A percentile compares a stretch with the other conserved stretches of the same genome.
phyloP scores from a whole-genome alignment of 2,888 invertebrate genomes.

The Parapristionchus giblindavisi region DNA sequence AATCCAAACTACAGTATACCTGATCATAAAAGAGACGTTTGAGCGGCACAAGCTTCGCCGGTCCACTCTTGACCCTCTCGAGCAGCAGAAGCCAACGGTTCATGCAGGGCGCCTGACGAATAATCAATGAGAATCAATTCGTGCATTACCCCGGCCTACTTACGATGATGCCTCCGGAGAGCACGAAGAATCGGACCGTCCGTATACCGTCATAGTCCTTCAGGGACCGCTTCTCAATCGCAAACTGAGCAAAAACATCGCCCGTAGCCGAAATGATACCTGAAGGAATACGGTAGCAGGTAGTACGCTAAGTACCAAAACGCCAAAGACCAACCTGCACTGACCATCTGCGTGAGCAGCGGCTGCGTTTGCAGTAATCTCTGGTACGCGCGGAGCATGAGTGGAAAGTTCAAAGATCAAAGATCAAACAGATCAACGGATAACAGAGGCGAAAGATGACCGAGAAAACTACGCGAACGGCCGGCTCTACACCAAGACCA shows the following conservation, averaged over 20 bases:
- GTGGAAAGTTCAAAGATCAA: too few relatives aligned
- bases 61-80: constrained; percentile 53
- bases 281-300: too few relatives aligned
- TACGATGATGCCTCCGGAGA: constrained; percentile 59
- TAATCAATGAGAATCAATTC: not conserved
- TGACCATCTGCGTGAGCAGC: constrained; percentile 55
- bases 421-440: too few relatives aligned
- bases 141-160: too few relatives aligned
- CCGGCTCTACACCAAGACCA: too few relatives aligned
- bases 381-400: constrained; percentile 40
- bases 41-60: constrained; percentile 47
- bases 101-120: constrained; percentile 54
- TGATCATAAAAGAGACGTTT: constrained; percentile 56
- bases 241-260: constrained; percentile 57
- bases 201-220: constrained; percentile 51
- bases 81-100: constrained; percentile 58
- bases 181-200: constrained; percentile 59
- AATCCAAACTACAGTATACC: constrained; percentile 32
- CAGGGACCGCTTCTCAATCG: constrained; percentile 47
- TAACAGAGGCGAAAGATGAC: too few relatives aligned
- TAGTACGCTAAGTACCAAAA: too few relatives aligned
- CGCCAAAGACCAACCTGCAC: too few relatives aligned
- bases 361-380: constrained; percentile 47
- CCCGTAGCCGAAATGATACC: constrained; percentile 58
- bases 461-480: too few relatives aligned